Evolutionary conservation across 2,888 invertebrate species (phyloP).

Genomic region (Darwinula stevensoni): DNA sequence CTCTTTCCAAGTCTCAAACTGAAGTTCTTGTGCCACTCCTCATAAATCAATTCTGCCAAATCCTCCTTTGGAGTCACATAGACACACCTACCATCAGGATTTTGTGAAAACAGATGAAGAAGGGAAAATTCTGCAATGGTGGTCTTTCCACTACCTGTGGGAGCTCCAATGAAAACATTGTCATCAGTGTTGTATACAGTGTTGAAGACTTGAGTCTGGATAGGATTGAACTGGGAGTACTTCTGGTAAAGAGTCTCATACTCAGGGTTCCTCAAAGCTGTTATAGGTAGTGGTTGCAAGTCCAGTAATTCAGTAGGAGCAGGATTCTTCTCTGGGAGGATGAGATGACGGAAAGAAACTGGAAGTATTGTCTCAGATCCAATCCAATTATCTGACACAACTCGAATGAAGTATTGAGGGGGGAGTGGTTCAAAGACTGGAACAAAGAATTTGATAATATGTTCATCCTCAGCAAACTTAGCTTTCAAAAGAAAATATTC

Average conservation of each 20-base stretch:
- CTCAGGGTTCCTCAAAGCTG: constrained; percentile 56
- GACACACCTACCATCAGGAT: constrained; percentile 42
- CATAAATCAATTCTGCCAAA: constrained; percentile 60
- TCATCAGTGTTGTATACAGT: constrained; percentile 94
- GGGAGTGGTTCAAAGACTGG: constrained; percentile 95
- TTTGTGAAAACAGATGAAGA: constrained; percentile 45
- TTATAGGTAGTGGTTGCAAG: constrained; percentile 77
- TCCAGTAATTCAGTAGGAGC: constrained; percentile 92
- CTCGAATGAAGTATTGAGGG: constrained; percentile 78
- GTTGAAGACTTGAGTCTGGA: constrained; percentile 97
- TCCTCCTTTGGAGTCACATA: constrained; percentile 75
- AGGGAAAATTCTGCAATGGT: constrained; percentile 89
- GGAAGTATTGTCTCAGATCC: constrained; percentile 85
- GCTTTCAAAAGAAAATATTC: constrained; percentile 71
- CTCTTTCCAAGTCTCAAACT: constrained; percentile 32
- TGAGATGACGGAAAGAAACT: constrained; percentile 84
- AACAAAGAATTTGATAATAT: constrained; percentile 86
- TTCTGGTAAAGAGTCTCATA: constrained; percentile 54
- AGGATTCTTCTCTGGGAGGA: constrained; percentile 88
- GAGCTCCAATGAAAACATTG: constrained; percentile 83
- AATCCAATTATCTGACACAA: constrained; percentile 71
- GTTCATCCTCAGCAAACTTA: constrained; percentile 52
- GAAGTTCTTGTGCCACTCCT: constrained; percentile 76
- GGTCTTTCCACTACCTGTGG: constrained; percentile 62
- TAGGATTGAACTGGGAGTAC: constrained; percentile 87